Conservation (phyloP, 2,888 invertebrate genomes). For the Cremastinae sp. region DNA sequence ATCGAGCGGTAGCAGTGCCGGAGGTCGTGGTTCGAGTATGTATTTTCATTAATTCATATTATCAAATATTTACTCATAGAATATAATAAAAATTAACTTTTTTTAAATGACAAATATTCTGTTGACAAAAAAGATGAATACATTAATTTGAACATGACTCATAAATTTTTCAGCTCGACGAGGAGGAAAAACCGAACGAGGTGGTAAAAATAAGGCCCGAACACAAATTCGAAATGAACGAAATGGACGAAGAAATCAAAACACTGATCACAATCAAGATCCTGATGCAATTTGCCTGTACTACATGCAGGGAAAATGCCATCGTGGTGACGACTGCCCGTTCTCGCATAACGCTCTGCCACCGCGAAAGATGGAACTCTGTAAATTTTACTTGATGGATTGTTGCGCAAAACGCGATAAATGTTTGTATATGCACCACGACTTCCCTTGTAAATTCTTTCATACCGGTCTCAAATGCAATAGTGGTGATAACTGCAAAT, state of each 20-base stretch:
- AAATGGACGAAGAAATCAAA: slow-evolving; percentile 82
- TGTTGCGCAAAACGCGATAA: slow-evolving; percentile 97
- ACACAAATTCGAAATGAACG: slow-evolving; percentile 76
- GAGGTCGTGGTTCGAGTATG: slow-evolving; percentile 64
- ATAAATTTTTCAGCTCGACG: slow-evolving; percentile 79
- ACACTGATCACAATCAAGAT: slow-evolving; percentile 82
- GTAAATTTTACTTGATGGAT: slow-evolving; percentile 97
- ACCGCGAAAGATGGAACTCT: slow-evolving; percentile 94
- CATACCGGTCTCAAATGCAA: slow-evolving; percentile 95
- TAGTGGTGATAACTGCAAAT: slow-evolving; percentile 92
- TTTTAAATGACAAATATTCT: slow-evolving; percentile 55
- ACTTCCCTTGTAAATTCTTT: slow-evolving; percentile 98
- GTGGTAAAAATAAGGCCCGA: slow-evolving; percentile 80
- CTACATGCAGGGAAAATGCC: slow-evolving; percentile 94
- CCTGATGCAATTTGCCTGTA: slow-evolving; percentile 90
- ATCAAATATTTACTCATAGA: background rate
- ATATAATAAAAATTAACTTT: background rate
- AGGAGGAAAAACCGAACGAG: slow-evolving; percentile 80
- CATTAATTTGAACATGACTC: slow-evolving; percentile 31
- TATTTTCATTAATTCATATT: slow-evolving; percentile 19
- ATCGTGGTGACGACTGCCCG: slow-evolving; percentile 90
- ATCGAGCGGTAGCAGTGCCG: slow-evolving; percentile 75
- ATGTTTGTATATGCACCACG: slow-evolving; percentile 97
- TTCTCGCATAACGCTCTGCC: slow-evolving; percentile 92
- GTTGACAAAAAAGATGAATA: no score